Conservation (phyloP, 2,797 vertebrate species). For the Manis pentadactyla region DNA sequence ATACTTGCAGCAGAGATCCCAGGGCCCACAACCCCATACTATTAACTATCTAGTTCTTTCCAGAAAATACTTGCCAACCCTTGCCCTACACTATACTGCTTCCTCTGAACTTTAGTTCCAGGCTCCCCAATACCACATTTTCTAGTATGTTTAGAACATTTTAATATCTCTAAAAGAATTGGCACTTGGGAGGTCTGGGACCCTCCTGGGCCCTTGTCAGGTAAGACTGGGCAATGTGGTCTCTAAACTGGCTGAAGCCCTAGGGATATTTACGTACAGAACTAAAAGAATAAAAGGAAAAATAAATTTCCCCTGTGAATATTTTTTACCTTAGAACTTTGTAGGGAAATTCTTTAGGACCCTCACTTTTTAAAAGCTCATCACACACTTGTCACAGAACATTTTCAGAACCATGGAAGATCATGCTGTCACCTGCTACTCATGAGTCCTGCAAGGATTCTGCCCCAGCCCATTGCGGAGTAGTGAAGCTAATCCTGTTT, state of each 20-base stretch:
- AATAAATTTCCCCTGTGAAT: not conserved
- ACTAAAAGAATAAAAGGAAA: slow-evolving; percentile 52
- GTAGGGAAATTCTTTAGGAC: not conserved
- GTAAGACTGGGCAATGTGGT: not conserved
- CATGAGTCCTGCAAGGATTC: not conserved
- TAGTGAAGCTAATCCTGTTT: not conserved
- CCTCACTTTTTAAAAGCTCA: not conserved
- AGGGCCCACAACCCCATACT: not conserved
- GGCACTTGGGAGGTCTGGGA: not conserved
- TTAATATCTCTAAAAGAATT: not conserved
- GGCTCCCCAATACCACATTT: not conserved
- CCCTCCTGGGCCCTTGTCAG: not conserved
- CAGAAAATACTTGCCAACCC: not conserved
- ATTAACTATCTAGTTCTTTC: not conserved
- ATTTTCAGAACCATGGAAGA: not conserved
- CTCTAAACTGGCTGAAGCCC: not conserved
- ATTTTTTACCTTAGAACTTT: not conserved
- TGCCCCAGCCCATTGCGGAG: not conserved
- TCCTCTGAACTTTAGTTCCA: not conserved
- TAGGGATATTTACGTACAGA: not conserved
- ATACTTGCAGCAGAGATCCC: not conserved
- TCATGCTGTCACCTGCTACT: not conserved
- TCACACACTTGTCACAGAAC: not conserved
- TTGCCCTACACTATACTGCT: not conserved
- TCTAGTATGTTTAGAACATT: not conserved